phyloP scores from a whole-genome alignment of 2,888 invertebrate species.

The Chydorus sphaericus region DNA sequence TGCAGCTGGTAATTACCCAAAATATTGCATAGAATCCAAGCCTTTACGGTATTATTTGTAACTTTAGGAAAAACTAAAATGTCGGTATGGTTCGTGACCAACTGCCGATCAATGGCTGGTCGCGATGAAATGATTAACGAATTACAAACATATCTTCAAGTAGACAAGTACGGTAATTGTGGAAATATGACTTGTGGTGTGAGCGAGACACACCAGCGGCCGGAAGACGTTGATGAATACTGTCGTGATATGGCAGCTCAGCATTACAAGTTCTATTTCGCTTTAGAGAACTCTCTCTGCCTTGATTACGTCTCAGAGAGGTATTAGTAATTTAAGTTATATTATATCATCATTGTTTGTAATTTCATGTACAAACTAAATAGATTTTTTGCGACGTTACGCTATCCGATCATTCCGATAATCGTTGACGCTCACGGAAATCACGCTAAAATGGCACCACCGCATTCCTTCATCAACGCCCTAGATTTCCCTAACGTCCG shows the following conservation, averaged over 20 bases:
- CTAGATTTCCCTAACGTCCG: slow-evolving; percentile 82
- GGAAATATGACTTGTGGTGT: slow-evolving; percentile 14
- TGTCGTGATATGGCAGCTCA: not conserved
- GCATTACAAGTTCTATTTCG: slow-evolving; percentile 10
- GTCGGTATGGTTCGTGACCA: slow-evolving; percentile 19
- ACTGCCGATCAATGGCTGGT: slow-evolving; percentile 16
- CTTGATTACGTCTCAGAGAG: slow-evolving; percentile 11
- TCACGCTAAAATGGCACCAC: slow-evolving; percentile 74
- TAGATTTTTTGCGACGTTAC: slow-evolving; percentile 6
- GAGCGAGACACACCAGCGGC: no score
- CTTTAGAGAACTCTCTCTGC: slow-evolving; percentile 12
- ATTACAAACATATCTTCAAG: slow-evolving; percentile 16
- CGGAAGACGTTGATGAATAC: slow-evolving; percentile 1
- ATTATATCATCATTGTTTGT: not conserved
- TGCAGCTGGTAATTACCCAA: no score
- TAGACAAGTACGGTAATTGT: slow-evolving; percentile 18
- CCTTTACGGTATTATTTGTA: not conserved
- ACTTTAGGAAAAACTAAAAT: slow-evolving; percentile 14
- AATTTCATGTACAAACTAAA: no score
- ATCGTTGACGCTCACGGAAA: slow-evolving; percentile 39
- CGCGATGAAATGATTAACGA: slow-evolving; percentile 17
- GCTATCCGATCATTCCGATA: slow-evolving; percentile 1
- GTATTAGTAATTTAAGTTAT: not conserved
- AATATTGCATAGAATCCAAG: no score
- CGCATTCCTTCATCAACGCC: slow-evolving; percentile 84